Evolutionary conservation across 2,797 vertebrate genomes (phyloP), one percentile per base, ranked within the genome.

Genomic region (Leptatherina wallacei): DNA sequence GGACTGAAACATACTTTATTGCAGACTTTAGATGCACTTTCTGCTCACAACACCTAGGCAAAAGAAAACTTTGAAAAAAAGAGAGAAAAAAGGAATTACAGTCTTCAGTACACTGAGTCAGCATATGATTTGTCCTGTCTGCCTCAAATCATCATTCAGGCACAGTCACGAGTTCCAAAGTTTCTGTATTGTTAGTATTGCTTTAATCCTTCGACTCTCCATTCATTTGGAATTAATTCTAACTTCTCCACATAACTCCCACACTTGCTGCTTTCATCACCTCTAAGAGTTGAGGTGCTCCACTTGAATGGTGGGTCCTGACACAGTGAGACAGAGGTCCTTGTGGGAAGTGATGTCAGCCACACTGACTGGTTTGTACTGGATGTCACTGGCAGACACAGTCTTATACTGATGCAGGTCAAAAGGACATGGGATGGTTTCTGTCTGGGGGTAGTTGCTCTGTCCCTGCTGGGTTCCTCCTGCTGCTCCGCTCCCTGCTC

Each of bases 291-390:
- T 98, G 86, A 97, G 96, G 86, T 98, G 96, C 87, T 98, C 97
- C 90, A 99, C 97, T 95, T 98, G 98, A 91, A 99, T 98, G 91
- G 97, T 90, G 88, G 97, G 97, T 82, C 97, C 96, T 88, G 97
- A 97, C 92, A 99, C 97, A 75, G 97, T 98, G 92, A 99, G 96
- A 93, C 97, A 99, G 89, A 99, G 96, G 96, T 99, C 97, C 93
- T 99, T 99, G 91, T 98, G 97, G 84, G 97, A 94, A 58, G 95
- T 75, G 47, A 95, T 80, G 80, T 95, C 92, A 42, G 93, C 81
- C 73, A 95, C 89, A 40, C 84, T 92, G 83, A 95, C 93, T 16
- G 93, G 92, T 90, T 95, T 96, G 87, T 95, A 96, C 76, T 95
- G 94, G 83, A 94, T 89, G 78, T 95, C 95, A 52, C 88, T 81